phyloP scores from a whole-genome alignment of 1,140 invertebrate genomes.

The Bombus turneri region DNA sequence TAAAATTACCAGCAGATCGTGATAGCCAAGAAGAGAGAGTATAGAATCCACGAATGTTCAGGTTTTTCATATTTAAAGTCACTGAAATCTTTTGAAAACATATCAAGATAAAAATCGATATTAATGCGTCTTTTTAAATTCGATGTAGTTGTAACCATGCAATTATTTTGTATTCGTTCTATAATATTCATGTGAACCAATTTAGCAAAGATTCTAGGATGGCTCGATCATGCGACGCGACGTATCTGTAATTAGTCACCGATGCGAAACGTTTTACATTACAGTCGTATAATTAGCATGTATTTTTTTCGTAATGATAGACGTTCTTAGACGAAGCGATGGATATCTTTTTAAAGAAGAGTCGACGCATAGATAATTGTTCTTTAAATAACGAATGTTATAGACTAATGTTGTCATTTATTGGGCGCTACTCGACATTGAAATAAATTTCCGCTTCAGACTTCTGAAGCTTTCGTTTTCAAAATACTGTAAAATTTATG shows the following conservation, averaged over 20 bases:
- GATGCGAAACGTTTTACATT: background rate
- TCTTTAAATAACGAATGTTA: conserved; percentile 18
- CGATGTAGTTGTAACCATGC: background rate
- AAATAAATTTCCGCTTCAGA: background rate
- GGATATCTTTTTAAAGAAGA: background rate
- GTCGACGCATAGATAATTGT: background rate
- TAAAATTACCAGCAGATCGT: conserved; percentile 88
- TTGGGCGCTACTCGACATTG: background rate
- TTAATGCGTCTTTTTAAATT: background rate
- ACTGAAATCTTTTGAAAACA: conserved; percentile 84
- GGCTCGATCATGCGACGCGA: background rate
- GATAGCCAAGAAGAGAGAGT: conserved; percentile 87
- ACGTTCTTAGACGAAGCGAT: background rate
- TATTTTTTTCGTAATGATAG: background rate
- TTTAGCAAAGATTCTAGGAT: conserved; percentile 4
- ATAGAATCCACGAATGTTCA: conserved; percentile 90
- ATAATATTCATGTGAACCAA: conserved; percentile 2
- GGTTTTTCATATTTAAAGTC: conserved; percentile 86
- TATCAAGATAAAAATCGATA: background rate
- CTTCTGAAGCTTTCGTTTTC: background rate
- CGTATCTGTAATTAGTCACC: conserved; percentile 23
- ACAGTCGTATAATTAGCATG: conserved; percentile 11
- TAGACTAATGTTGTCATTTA: conserved; percentile 2
- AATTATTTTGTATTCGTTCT: no score
- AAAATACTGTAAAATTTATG: background rate